Conservation (phyloP, 2,888 invertebrate genomes). For the Xanthia togata region DNA sequence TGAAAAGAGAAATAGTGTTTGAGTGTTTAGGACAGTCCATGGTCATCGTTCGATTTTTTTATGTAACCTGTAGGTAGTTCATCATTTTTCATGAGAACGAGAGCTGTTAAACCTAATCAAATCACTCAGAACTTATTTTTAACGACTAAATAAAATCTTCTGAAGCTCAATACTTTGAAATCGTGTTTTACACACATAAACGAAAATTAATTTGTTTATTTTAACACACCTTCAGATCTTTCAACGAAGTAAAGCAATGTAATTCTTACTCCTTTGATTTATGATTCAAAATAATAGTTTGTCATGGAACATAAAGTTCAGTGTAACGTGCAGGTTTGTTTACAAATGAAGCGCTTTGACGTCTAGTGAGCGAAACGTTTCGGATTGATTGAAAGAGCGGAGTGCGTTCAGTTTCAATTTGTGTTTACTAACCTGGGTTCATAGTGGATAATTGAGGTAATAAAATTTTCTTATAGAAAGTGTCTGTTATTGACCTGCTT, state of each 20-base stretch:
- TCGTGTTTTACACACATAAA: slow-evolving; percentile 40
- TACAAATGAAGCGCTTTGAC: slow-evolving; percentile 57
- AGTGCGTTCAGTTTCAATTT: slow-evolving; percentile 46
- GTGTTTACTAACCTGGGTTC: slow-evolving; percentile 36
- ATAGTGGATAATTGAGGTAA: neutral
- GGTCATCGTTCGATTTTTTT: neutral
- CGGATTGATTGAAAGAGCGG: slow-evolving; percentile 58
- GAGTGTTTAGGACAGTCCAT: neutral
- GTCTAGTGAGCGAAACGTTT: slow-evolving; percentile 46
- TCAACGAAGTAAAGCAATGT: slow-evolving; percentile 1
- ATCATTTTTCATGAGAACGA: neutral
- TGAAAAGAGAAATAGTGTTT: neutral
- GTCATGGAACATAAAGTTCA: slow-evolving; percentile 4
- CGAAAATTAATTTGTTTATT: slow-evolving; percentile 41
- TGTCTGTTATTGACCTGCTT: neutral
- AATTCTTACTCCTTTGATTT: slow-evolving; percentile 2
- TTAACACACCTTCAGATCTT: slow-evolving; percentile 23
- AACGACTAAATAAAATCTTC: slow-evolving; percentile 40
- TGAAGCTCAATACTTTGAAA: slow-evolving; percentile 35
- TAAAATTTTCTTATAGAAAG: neutral
- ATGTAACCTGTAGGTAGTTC: neutral
- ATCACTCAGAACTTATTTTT: slow-evolving; percentile 15
- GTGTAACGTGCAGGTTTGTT: slow-evolving; percentile 50
- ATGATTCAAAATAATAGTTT: slow-evolving; percentile 28
- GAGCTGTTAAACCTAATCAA: slow-evolving; percentile 3